phyloP scores from a whole-genome alignment of 30 jellyfish, hydroid and myxozoan genomes.

The Morbakka virulenta region DNA sequence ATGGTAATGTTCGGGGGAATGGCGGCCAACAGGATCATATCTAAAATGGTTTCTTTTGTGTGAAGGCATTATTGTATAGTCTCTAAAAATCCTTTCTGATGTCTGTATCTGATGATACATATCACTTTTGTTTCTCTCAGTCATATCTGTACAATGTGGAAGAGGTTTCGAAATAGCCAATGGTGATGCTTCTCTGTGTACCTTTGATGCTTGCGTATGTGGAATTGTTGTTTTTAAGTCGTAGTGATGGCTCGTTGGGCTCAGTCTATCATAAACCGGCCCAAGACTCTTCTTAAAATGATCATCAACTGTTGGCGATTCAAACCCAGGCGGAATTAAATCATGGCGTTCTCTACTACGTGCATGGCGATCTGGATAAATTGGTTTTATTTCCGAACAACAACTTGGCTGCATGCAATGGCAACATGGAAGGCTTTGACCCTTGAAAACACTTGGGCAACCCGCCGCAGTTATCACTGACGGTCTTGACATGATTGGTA shows the following conservation, averaged over 20 bases:
- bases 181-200: slow-evolving; percentile 1
- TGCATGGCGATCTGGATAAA: slow-evolving; percentile 37
- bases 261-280: slow-evolving; percentile 49
- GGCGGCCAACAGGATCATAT: background rate
- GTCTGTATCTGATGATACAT: background rate
- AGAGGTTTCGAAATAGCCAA: background rate
- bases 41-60: background rate
- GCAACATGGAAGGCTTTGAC: slow-evolving; percentile 46
- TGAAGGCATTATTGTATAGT: background rate
- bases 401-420: slow-evolving; percentile 72
- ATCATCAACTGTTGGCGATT: slow-evolving; percentile 95
- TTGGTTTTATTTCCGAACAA: slow-evolving; percentile 42
- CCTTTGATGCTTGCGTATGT: background rate
- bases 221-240: background rate
- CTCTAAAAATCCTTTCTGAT: background rate
- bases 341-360: slow-evolving; percentile 51
- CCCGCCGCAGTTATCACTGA: slow-evolving; percentile 77
- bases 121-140: background rate
- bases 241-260: background rate
- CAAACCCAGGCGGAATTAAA: slow-evolving; percentile 81
- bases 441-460: slow-evolving; percentile 47
- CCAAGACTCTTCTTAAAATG: slow-evolving; percentile 96
- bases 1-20: background rate
- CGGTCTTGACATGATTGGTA: slow-evolving; percentile 67
- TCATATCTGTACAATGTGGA: background rate